phyloP scores from a whole-genome alignment of 1,140 invertebrate species.

The Diprion similis region DNA sequence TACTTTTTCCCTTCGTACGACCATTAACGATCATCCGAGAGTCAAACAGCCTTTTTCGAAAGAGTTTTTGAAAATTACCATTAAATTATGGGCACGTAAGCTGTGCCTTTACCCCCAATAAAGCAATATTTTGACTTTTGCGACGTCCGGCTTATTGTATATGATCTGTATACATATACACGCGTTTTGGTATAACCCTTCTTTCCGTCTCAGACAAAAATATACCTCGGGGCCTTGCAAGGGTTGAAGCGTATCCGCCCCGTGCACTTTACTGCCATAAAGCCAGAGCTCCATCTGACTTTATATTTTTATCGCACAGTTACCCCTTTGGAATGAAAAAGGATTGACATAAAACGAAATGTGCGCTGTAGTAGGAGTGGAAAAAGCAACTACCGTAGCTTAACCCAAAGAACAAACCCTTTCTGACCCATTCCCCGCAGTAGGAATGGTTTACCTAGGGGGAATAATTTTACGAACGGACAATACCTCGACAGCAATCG shows the following conservation, averaged over 20 bases:
- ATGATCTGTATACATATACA: no score
- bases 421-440: not conserved
- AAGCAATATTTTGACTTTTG: constrained; percentile 54
- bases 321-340: constrained; percentile 13
- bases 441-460: no score
- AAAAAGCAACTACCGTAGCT: constrained; percentile 37
- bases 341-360: constrained; percentile 11
- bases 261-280: constrained; percentile 32
- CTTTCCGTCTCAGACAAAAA: not conserved
- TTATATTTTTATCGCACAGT: constrained; percentile 47
- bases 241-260: constrained; percentile 41
- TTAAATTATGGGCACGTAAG: no score
- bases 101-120: constrained; percentile 38
- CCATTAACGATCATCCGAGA: not conserved
- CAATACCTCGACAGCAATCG: not conserved
- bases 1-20: constrained; percentile 16
- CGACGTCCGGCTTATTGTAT: not conserved
- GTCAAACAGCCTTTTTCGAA: not conserved
- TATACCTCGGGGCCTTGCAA: constrained; percentile 30
- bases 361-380: constrained; percentile 15
- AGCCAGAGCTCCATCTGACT: constrained; percentile 33
- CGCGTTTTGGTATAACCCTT: constrained; percentile 30
- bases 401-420: constrained; percentile 30
- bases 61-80: not conserved
- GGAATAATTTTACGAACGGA: no score